Base-by-base conservation (phyloP, 1,140 invertebrate species). In the Solen grandis region DNA sequence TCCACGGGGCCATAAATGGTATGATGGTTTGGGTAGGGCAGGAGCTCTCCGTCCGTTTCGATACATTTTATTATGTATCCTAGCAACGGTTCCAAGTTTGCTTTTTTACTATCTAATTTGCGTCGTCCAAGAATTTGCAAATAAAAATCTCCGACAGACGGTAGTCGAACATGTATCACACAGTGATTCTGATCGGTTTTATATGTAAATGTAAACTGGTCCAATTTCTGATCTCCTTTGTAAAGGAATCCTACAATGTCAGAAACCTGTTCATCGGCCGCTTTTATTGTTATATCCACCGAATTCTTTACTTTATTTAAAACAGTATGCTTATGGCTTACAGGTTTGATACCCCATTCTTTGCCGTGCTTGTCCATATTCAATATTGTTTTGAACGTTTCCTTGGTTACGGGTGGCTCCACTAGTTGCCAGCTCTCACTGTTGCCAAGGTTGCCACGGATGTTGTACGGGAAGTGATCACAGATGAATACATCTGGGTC, bases 401-500 rank as follows among this genome's bases (percentile, higher is more conserved):
- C 63, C 25, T 80, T 14, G 0, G 68, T 78, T 4, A 69, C 19
- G 14, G 84, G 77, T 27, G 77, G 19, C 3, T 73, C 35, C 8
- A 85, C 13, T 22, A 87, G 55, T 35, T 86, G 86, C 81, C 84
- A 87, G 41, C 68, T 31, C 22, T 35, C 27, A 16, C 33, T 65
- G 19, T 72, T 54, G 50, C 80, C 83, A 0, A n/a, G 38, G n/a
- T 70, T 36, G 31, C 63, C 27, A 29, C 27, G 59, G 46, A 91
- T 57, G 36, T 76, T 81, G 3, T 76, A 79, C 0, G 93, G 93
- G 81, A 92, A 93, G 86, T 94, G 93, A 13, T 93, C 90, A 72
- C 87, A 91, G 35, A 93, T 91, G 68, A 94, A 86, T 8, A 91
- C 86, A 27, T 92, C 90, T 0, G 93, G 93, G 81, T 94, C 93